A percentile compares a stretch with the other conserved stretches of the same genome.
Conservation (phyloP, 2,113 vertebrate species). For the Lepisosteus oculatus region DNA sequence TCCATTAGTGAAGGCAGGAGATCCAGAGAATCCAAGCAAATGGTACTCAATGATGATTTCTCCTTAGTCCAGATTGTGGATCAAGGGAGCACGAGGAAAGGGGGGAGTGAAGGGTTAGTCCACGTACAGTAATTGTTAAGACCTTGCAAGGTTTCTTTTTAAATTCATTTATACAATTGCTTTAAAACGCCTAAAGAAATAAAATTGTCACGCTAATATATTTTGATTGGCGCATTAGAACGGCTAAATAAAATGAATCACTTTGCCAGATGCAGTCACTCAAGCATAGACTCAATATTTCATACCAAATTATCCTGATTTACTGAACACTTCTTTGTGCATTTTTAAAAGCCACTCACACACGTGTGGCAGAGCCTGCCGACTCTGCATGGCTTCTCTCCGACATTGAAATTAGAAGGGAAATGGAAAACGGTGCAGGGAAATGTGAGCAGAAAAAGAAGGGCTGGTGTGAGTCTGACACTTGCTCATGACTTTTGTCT, state of each 20-base stretch:
- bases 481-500: no score
- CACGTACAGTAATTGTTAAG: conserved; percentile 37
- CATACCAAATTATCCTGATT: conserved; percentile 66
- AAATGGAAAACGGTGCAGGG: neutral
- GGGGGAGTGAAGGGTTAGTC: conserved; percentile 9
- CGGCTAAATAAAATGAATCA: conserved; percentile 73
- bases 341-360: conserved; percentile 49
- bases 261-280: conserved; percentile 58
- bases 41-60: no score
- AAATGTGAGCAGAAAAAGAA: neutral
- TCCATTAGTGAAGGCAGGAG: conserved; percentile 32
- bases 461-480: neutral
- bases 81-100: neutral
- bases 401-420: neutral
- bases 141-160: conserved; percentile 57
- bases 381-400: neutral
- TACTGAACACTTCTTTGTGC: conserved; percentile 44
- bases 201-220: conserved; percentile 78
- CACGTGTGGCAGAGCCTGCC: conserved; percentile 34
- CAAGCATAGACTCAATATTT: conserved; percentile 70
- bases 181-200: conserved; percentile 61
- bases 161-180: conserved; percentile 60
- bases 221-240: conserved; percentile 73
- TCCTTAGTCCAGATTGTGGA: no score
- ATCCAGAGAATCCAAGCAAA: conserved; percentile 29